These are phyloP conservation scores for Sparus aurata DNA, from an alignment of 2,797 vertebrate species.

Conservation along the genomic window DNA sequence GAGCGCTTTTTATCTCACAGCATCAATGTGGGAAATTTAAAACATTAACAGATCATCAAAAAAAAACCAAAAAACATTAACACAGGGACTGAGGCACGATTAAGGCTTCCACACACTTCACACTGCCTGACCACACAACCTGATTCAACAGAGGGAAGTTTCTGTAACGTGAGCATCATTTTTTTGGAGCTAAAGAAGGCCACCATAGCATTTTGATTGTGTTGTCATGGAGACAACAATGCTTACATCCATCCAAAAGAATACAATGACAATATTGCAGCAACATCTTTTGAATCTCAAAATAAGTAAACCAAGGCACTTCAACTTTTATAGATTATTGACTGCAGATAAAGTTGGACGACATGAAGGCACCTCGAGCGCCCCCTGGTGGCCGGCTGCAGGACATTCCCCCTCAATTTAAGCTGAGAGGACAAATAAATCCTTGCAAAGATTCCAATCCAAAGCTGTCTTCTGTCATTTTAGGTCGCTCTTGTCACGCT, in stretches of 20 bases:
- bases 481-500: too few relatives aligned
- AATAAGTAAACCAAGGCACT: constrained; percentile 44
- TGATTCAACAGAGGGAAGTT: background rate
- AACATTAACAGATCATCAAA: background rate
- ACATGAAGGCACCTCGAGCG: too few relatives aligned
- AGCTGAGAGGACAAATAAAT: too few relatives aligned
- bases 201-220: background rate
- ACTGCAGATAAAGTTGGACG: too few relatives aligned
- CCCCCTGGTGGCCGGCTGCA: too few relatives aligned
- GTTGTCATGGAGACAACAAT: constrained; percentile 15
- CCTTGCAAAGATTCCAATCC: too few relatives aligned
- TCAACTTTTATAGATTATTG: background rate
- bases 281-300: constrained; percentile 25
- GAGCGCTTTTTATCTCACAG: background rate
- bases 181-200: background rate
- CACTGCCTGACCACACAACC: background rate
- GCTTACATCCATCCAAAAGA: background rate
- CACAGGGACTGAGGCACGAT: background rate
- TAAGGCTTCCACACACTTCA: constrained; percentile 8
- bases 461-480: too few relatives aligned
- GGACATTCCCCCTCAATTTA: too few relatives aligned
- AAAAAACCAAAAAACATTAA: too few relatives aligned
- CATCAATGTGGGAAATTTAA: background rate
- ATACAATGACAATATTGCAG: constrained; percentile 40
- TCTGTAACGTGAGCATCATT: background rate